Conservation (phyloP, 2,888 invertebrate species). For the Disparrhopalites patrizii region DNA sequence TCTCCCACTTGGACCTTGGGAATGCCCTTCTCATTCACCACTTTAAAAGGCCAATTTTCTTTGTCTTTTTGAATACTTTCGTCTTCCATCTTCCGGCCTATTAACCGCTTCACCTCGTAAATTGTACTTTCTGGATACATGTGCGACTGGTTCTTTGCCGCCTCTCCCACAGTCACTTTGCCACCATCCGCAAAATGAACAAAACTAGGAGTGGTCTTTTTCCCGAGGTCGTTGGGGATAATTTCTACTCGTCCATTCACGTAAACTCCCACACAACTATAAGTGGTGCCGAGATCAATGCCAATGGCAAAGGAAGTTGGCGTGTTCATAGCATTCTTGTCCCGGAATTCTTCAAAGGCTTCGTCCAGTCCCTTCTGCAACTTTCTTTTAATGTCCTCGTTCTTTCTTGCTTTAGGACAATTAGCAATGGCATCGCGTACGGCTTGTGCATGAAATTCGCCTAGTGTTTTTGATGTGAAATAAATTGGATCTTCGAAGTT, state of each 20-base stretch:
- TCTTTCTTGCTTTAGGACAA: not conserved
- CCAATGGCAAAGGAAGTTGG: not conserved
- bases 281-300: not conserved
- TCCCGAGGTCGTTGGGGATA: slow-evolving; percentile 21
- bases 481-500: not conserved
- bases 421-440: not conserved
- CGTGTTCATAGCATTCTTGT: not conserved
- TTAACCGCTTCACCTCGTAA: slow-evolving; percentile 82
- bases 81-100: slow-evolving; percentile 85
- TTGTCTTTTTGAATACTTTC: slow-evolving; percentile 85
- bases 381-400: not conserved
- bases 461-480: not conserved
- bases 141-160: not conserved
- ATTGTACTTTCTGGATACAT: slow-evolving; percentile 1
- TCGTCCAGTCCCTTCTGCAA: not conserved
- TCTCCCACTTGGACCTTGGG: slow-evolving; percentile 35
- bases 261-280: not conserved
- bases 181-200: slow-evolving; percentile 9
- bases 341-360: not conserved
- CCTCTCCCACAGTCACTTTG: slow-evolving; percentile 16
- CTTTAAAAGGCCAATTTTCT: slow-evolving; percentile 91
- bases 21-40: slow-evolving; percentile 61
- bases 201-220: slow-evolving; percentile 29
- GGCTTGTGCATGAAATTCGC: not conserved
- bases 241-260: not conserved